A percentile compares a stretch with the other conserved stretches of the same genome.
Conservation (phyloP, 2,113 vertebrate species). For the Alectura lathami region DNA sequence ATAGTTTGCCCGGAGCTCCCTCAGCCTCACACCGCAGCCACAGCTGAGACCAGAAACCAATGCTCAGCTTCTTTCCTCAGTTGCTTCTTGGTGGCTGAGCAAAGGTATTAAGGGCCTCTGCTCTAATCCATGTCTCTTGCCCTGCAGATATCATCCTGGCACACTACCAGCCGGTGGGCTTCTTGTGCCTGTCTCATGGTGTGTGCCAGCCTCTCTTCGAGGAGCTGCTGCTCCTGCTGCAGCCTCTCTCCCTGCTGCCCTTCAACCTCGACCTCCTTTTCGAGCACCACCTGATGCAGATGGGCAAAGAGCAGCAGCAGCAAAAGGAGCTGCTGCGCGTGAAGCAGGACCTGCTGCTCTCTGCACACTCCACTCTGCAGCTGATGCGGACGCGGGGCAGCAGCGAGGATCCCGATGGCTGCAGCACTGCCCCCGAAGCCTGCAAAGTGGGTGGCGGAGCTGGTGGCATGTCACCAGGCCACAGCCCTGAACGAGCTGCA, state of each 20-base stretch:
- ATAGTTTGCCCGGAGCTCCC: not conserved
- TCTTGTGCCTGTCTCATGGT: constrained; percentile 87
- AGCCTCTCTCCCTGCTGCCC: constrained; percentile 93
- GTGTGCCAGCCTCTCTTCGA: constrained; percentile 88
- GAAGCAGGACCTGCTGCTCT: constrained; percentile 84
- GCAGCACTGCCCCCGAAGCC: not conserved
- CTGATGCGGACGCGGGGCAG: constrained; percentile 83
- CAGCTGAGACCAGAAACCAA: not conserved
- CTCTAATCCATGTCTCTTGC: not conserved
- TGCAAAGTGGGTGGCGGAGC: constrained; percentile 14
- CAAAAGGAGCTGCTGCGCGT: constrained; percentile 90
- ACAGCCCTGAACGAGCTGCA: not conserved
- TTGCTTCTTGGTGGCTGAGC: not conserved
- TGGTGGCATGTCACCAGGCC: not conserved
- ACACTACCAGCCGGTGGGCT: constrained; percentile 91
- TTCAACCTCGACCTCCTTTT: constrained; percentile 95
- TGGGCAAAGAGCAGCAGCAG: constrained; percentile 87
- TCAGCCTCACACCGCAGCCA: not conserved
- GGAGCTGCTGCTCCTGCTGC: constrained; percentile 93
- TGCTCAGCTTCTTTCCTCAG: not conserved
- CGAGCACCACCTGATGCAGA: constrained; percentile 88
- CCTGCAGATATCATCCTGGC: constrained; percentile 86
- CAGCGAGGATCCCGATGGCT: not conserved
- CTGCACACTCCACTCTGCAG: constrained; percentile 91
- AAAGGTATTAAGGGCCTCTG: not conserved